A percentile compares a stretch with the other conserved stretches of the same genome.
These are phyloP conservation scores for Acanthiza pusilla DNA, from an alignment of 2,797 vertebrate genomes.

Conservation along the genomic window DNA sequence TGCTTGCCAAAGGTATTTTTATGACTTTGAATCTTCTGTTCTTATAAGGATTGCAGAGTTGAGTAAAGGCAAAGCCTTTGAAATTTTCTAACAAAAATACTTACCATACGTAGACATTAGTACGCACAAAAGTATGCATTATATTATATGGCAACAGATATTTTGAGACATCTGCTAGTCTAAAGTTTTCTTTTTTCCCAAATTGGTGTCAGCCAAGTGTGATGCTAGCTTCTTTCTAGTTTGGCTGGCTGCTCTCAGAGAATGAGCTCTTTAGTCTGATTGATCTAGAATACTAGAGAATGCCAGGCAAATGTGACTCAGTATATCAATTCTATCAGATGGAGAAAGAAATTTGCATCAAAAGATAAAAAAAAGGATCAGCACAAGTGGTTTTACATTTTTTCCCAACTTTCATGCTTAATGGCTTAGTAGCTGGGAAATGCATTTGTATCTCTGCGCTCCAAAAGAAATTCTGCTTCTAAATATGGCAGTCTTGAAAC, in stretches of 20 bases:
- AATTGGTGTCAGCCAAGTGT: background rate
- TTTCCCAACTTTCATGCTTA: background rate
- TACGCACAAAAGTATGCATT: background rate
- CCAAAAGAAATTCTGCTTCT: background rate
- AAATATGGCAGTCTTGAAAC: background rate
- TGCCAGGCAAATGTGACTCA: background rate
- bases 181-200: background rate
- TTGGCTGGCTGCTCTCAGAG: background rate
- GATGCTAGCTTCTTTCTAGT: background rate
- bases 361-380: background rate
- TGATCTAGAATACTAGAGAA: background rate
- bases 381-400: background rate
- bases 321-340: background rate
- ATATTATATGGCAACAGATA: background rate
- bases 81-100: background rate
- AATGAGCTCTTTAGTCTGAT: background rate
- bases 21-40: background rate
- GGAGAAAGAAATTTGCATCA: background rate
- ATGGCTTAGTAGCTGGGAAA: background rate
- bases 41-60: background rate
- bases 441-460: background rate
- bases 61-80: background rate
- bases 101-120: background rate
- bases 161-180: background rate
- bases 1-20: background rate